These are phyloP conservation scores for Garrulus glandarius DNA, from an alignment of 2,797 vertebrate genomes.

Conservation along the genomic window DNA sequence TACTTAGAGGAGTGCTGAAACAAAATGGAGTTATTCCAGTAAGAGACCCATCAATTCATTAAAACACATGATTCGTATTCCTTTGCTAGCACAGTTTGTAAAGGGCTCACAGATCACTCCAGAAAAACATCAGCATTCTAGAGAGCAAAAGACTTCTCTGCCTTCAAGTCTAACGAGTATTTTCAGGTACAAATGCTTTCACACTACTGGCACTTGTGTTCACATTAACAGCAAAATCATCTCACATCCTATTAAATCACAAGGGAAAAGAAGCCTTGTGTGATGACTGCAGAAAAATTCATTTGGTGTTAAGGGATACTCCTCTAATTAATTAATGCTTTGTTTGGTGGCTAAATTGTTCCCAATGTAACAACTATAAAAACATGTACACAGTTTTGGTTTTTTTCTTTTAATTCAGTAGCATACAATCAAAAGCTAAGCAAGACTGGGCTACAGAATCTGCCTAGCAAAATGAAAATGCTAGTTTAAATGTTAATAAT, in stretches of 20 bases:
- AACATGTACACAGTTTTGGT: background rate
- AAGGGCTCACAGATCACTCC: background rate
- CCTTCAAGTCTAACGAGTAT: background rate
- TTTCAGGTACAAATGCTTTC: background rate
- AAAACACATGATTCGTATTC: background rate
- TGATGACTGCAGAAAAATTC: background rate
- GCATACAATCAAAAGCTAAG: background rate
- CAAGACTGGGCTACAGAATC: background rate
- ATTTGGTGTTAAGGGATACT: background rate
- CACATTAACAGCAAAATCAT: background rate
- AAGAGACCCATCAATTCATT: background rate
- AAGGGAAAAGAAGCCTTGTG: background rate
- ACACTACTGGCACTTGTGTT: background rate
- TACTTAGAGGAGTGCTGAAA: background rate
- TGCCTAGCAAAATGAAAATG: background rate
- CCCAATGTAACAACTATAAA: background rate
- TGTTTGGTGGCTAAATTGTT: background rate
- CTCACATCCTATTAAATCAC: background rate
- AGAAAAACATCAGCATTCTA: background rate
- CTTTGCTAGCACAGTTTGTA: background rate
- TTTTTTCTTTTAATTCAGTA: background rate
- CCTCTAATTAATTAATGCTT: background rate
- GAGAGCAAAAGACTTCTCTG: background rate
- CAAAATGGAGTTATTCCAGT: background rate
- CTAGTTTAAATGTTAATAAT: background rate